Conservation (phyloP, 2,113 vertebrate species). For the Corythoichthys haematopterus region DNA sequence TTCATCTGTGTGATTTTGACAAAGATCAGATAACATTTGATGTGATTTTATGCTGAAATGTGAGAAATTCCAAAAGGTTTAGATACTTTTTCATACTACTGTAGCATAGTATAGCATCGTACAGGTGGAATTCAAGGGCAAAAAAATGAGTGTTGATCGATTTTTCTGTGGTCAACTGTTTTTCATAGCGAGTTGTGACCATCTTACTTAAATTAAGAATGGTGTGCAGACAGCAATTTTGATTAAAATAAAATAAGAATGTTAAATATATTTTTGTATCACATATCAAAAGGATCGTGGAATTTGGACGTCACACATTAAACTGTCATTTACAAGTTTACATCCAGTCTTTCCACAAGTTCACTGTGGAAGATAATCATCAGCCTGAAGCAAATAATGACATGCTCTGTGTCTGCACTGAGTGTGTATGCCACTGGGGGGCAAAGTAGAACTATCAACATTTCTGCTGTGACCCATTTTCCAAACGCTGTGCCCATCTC, state of each 20-base stretch:
- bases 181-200: neutral
- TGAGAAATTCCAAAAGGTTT: too few relatives aligned
- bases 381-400: slow-evolving; percentile 54
- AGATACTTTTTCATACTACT: too few relatives aligned
- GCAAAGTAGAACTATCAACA: slow-evolving; percentile 72
- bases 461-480: slow-evolving; percentile 74
- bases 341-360: neutral
- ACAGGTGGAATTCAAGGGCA: too few relatives aligned
- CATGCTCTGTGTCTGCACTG: slow-evolving; percentile 54
- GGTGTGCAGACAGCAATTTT: slow-evolving; percentile 14
- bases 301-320: neutral
- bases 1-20: too few relatives aligned
- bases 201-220: slow-evolving; percentile 41
- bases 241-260: neutral
- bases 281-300: neutral
- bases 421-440: slow-evolving; percentile 69
- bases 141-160: too few relatives aligned
- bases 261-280: neutral
- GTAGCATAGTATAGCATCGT: too few relatives aligned
- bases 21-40: too few relatives aligned
- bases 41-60: too few relatives aligned
- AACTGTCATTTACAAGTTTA: neutral
- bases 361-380: slow-evolving; percentile 33
- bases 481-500: slow-evolving; percentile 48
- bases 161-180: too few relatives aligned